Evolutionary conservation across 2,797 vertebrate species (phyloP), one percentile per base, ranked within the genome.

Genomic region (Phrynocephalus guinanensis): DNA sequence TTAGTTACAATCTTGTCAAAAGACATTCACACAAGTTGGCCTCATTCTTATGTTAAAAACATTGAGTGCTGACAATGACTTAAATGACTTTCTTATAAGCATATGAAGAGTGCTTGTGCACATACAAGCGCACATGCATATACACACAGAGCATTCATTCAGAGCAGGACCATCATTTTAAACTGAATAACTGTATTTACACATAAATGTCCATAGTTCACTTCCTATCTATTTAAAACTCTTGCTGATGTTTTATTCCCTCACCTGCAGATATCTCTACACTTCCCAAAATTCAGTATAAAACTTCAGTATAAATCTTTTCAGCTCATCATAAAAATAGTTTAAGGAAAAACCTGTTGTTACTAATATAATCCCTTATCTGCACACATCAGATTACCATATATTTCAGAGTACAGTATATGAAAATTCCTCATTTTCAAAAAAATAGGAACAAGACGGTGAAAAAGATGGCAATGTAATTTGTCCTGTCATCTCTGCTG

Each of bases 141-240:
- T 56, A 68, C 84, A 30, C 24, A 33, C 72, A 77, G n/a, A 5
- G 44, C 48, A 68, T 85, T 82, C 63, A 82, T 44, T 85, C 87
- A 60, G 79, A 87, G 71, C 85, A 75, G 82, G 60, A 76, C 56
- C 63, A 70, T 85, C 26, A 85, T 85, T 88, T 88, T 77, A 88
- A 88, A 88, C 48, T 88, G 63, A 85, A 22, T 76, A 70, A 60
- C 68, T 16, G 28, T 63, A 28, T 9, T 56, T 76, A 78, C 56
- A n/a, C 38, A 30, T 73, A 33, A 81, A 63, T 86, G 38, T 80
- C 3, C 26, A 50, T 33, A 28, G 68, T 76, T 81, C 67, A 71
- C n/a, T 72, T 81, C 52, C 24, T 67, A 24, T 70, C 66, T 76
- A 38, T 82, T 85, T 77, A 76, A 85, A 76, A n/a, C 50, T 81